Base-by-base conservation (phyloP, 2,888 invertebrate species). In the Amphipoea oculea region DNA sequence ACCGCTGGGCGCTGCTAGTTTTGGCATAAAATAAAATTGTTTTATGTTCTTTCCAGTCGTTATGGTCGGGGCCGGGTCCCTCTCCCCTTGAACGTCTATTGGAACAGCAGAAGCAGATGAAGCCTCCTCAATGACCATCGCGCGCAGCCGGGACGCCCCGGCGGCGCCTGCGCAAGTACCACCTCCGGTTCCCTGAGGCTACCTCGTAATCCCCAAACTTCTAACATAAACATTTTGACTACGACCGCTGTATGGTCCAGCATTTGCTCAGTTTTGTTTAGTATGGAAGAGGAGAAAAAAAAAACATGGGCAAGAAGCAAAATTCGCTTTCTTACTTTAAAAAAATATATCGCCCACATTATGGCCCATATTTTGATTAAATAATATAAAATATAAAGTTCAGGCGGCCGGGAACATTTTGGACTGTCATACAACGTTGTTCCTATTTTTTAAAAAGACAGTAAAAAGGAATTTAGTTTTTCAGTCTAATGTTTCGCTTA, bases 81-180 rank as follows among this genome's bases (percentile, higher is more conserved):
- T 98, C 98, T 60, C 98, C 98, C 0, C 96, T 99, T 79, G 98
- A 98, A 93, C 97, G 98, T 65, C 97, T 99, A 40, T 94, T 99
- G 83, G 98, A 98, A 93, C 98, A 98, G 90, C 98, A 99, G 95
- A 98, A 98, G 91, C 98, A 98, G 90, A 96, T 97, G 93, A 95
- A 95, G 89, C 94, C 94, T 6, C 93, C 94, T 73, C 95, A 96
- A 81, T 95, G 95, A 95, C 91, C 36, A 17, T 40, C 40, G 9
- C 40, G 57, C 48, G 70, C 42, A 40, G 36, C 42, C 17, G 17
- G 71, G 17, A 5, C 11, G 1, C 0, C 11, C 51, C 40, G 23
- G 57, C 81, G 54, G 40, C 81, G 74, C 20, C 23, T 51, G 70
- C 65, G 75, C 69, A 70, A 4, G 12, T 29, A 12, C 69, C 76